These are phyloP conservation scores for Medauroidea extradentata DNA, from an alignment of 1,140 invertebrate species.

Conservation along the genomic window DNA sequence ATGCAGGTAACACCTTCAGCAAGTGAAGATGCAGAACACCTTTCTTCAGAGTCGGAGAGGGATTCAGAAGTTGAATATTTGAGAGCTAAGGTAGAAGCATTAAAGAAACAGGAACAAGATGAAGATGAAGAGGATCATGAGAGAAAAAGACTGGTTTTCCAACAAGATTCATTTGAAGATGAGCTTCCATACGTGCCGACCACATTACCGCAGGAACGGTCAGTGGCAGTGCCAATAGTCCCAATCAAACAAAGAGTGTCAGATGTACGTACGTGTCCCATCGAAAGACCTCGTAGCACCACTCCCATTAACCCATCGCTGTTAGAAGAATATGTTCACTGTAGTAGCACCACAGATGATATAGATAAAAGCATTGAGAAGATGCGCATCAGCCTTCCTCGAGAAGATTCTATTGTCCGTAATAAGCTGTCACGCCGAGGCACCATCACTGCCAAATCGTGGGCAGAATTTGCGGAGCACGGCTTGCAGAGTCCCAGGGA, in stretches of 20 bases:
- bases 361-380: slow-evolving; percentile 50
- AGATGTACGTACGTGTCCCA: slow-evolving; percentile 69
- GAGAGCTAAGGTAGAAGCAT: slow-evolving; percentile 39
- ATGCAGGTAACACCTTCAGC: no score
- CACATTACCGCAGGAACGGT: slow-evolving; percentile 75
- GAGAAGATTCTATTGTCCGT: slow-evolving; percentile 46
- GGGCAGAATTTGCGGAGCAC: slow-evolving; percentile 58
- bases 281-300: slow-evolving; percentile 80
- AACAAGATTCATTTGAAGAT: slow-evolving; percentile 80
- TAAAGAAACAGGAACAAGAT: slow-evolving; percentile 13
- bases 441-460: slow-evolving; percentile 27
- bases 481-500: slow-evolving; percentile 41
- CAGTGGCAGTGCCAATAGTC: slow-evolving; percentile 71
- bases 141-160: slow-evolving; percentile 67
- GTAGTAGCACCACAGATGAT: slow-evolving; percentile 22
- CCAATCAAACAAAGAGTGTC: slow-evolving; percentile 69
- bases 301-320: slow-evolving; percentile 73
- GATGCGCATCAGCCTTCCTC: slow-evolving; percentile 63
- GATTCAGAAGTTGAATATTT: slow-evolving; percentile 60
- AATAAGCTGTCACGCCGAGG: slow-evolving; percentile 18
- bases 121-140: slow-evolving; percentile 50
- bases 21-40: slow-evolving; percentile 41
- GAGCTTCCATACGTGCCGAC: slow-evolving; percentile 84
- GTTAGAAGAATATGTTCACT: slow-evolving; percentile 63
- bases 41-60: slow-evolving; percentile 74